Conservation (phyloP, 2,797 vertebrate genomes). For the Enoplosus armatus region DNA sequence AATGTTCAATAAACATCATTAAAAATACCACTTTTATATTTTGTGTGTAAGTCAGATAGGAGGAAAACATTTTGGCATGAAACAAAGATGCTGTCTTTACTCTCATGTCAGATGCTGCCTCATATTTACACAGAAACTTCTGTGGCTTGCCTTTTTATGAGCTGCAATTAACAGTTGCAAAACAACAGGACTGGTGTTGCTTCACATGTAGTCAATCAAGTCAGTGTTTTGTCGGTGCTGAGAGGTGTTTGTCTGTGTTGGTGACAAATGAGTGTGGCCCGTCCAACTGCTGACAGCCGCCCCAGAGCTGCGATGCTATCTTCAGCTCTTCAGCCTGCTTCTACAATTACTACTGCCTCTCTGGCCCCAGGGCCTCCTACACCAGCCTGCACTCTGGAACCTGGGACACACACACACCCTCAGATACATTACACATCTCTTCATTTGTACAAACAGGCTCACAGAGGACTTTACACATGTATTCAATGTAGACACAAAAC, state of each 20-base stretch:
- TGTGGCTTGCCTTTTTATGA: constrained; percentile 66
- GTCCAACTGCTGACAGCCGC: constrained; percentile 75
- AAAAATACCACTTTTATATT: background rate
- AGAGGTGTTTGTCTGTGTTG: constrained; percentile 75
- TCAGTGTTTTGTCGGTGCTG: constrained; percentile 72
- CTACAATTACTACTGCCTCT: constrained; percentile 79
- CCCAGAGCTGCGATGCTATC: constrained; percentile 79
- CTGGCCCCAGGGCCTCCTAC: constrained; percentile 67
- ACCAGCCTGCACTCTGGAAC: constrained; percentile 56
- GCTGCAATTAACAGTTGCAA: constrained; percentile 79
- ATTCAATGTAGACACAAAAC: constrained; percentile 10
- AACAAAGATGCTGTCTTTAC: background rate
- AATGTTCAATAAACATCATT: background rate
- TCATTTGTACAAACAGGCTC: constrained; percentile 54
- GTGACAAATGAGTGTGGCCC: constrained; percentile 76
- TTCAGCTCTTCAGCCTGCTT: constrained; percentile 75
- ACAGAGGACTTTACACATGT: constrained; percentile 42
- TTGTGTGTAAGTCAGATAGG: background rate
- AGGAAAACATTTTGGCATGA: background rate
- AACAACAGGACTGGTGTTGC: constrained; percentile 72
- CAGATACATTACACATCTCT: constrained; percentile 48
- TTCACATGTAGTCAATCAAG: constrained; percentile 80
- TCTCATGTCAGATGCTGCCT: constrained; percentile 20
- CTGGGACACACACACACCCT: constrained; percentile 38
- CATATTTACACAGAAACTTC: constrained; percentile 50